Base-by-base conservation (phyloP, 2,888 invertebrate genomes). In the Dynastes hyllus region DNA sequence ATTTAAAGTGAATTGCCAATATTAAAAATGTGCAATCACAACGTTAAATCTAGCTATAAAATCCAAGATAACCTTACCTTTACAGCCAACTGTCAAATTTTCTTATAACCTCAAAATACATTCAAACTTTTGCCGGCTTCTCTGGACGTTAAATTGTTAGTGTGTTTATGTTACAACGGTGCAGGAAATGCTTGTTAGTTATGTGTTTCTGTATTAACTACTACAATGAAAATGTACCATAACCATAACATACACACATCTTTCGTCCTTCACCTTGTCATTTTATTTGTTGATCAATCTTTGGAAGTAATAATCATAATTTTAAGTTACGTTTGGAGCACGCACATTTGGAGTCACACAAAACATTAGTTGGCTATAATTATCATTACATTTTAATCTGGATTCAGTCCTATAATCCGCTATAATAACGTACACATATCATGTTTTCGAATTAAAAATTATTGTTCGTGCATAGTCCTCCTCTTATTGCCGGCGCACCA, bases 341-440 rank as follows among this genome's bases (percentile, higher is more conserved):
- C 73, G 55, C 73, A 73, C 58, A 73, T 58, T 73, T 40, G 11
- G 58, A 45, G 45, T 73, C 58, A 73, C 55, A 40, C 51, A 55
- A 16, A 22, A 8, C 32, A 55, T 16, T 58, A 9, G 22, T 70
- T 37, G 29, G 53, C n/a, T n/a, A 11, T 53, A 8, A 45, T 71
- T 53, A n/a, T 32, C 16, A 37, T 22, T 37, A 40, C 27, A 58
- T 55, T 73, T 73, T 29, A 58, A 40, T 58, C 40, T 37, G 45
- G 73, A 37, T 73, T 73, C 79, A 82, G 80, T 81, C 79, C 80
- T 82, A 82, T 80, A 82, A 82, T 82, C 78, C 80, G 70, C 69
- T 58, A 78, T 76, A 76, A 70, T 78, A 82, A 82, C 82, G 81
- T 81, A 83, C 81, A 81, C 79, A 81, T 79, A 76, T 81, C 79